These are phyloP conservation scores for Okamejei kenojei DNA, from an alignment of 2,797 vertebrate species.

Conservation along the genomic window DNA sequence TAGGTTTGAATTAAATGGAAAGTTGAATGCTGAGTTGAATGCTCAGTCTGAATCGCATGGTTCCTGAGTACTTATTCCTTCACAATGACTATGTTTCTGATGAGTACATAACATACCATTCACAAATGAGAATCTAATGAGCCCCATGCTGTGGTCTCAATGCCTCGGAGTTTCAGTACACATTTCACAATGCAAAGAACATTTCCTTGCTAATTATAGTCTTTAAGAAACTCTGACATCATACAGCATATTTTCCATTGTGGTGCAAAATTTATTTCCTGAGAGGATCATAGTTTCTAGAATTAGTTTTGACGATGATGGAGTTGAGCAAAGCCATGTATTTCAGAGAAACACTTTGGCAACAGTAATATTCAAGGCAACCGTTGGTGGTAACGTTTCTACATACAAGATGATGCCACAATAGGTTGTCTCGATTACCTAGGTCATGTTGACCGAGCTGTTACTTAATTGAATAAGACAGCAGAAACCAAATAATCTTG, in stretches of 20 bases:
- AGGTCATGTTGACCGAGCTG: not conserved
- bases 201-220: not conserved
- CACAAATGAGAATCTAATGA: no score
- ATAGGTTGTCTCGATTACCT: not conserved
- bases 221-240: not conserved
- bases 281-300: not conserved
- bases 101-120: not conserved
- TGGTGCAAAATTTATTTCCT: not conserved
- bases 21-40: not conserved
- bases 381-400: not conserved
- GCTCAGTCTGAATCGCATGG: not conserved
- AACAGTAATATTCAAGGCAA: not conserved
- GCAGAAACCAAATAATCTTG: not conserved
- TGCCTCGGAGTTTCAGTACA: not conserved
- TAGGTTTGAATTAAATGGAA: not conserved
- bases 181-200: not conserved
- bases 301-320: not conserved
- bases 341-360: not conserved
- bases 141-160: not conserved
- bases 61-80: not conserved
- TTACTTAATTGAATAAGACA: not conserved
- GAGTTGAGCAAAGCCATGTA: not conserved
- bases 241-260: not conserved
- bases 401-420: not conserved
- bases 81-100: not conserved